Evolutionary conservation across 2,797 vertebrate species (phyloP).

Genomic region (Coccyzus lansbergi): DNA sequence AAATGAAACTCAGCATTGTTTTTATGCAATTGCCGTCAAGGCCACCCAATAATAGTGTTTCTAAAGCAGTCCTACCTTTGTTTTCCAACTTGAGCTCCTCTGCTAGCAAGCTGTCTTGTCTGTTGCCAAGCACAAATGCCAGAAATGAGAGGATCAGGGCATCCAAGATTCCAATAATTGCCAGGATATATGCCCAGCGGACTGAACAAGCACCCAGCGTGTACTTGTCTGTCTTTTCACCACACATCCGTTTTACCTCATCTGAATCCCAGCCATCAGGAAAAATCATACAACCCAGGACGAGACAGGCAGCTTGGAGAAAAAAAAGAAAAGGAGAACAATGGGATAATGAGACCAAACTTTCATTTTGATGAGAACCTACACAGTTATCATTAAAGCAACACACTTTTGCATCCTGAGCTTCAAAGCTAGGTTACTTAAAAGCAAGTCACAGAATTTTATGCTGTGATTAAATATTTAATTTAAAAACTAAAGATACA

Average conservation of each 20-base stretch:
- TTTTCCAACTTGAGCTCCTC: slow-evolving; percentile 97
- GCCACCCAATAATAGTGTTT: slow-evolving; percentile 21
- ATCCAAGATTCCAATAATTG: slow-evolving; percentile 98
- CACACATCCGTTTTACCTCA: slow-evolving; percentile 97
- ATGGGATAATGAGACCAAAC: slow-evolving; percentile 44
- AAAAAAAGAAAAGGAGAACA: slow-evolving; percentile 58
- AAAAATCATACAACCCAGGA: slow-evolving; percentile 98
- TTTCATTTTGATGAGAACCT: slow-evolving; percentile 34
- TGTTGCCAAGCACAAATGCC: slow-evolving; percentile 97
- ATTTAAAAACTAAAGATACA: not conserved
- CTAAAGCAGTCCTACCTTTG: slow-evolving; percentile 83
- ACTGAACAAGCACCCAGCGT: slow-evolving; percentile 96
- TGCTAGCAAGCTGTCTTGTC: slow-evolving; percentile 95
- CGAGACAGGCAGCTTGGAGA: slow-evolving; percentile 90
- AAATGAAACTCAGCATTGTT: not conserved
- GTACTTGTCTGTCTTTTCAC: slow-evolving; percentile 98
- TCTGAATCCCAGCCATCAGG: slow-evolving; percentile 98
- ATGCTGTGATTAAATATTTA: not conserved
- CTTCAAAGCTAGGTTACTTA: slow-evolving; percentile 5
- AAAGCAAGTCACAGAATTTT: slow-evolving; percentile 5
- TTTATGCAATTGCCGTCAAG: not conserved
- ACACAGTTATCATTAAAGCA: slow-evolving; percentile 44
- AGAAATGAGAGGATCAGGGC: slow-evolving; percentile 98
- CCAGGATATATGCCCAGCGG: slow-evolving; percentile 98
- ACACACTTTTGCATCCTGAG: not conserved